Conservation (phyloP, 2,797 vertebrate genomes). For the Lemur catta region DNA sequence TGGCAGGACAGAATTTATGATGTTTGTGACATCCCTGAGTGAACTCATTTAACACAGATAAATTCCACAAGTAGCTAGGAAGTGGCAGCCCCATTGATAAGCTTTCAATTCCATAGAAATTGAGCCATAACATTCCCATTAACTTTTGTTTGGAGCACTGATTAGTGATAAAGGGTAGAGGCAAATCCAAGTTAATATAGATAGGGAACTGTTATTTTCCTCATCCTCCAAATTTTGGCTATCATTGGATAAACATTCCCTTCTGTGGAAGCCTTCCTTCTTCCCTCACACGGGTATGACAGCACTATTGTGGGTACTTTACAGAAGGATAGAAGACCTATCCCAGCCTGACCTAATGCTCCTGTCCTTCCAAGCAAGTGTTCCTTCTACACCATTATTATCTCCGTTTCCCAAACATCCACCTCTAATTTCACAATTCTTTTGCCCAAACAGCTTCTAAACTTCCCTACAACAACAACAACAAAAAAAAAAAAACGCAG, state of each 20-base stretch:
- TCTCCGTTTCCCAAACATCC: neutral
- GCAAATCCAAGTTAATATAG: slow-evolving; percentile 70
- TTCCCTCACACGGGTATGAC: neutral
- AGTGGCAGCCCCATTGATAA: slow-evolving; percentile 66
- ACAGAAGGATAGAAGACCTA: neutral
- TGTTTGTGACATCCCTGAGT: neutral
- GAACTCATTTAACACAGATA: slow-evolving; percentile 60
- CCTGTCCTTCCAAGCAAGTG: neutral
- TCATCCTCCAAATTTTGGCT: slow-evolving; percentile 72
- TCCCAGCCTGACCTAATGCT: neutral
- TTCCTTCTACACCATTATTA: neutral
- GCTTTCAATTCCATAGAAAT: slow-evolving; percentile 55
- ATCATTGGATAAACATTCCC: slow-evolving; percentile 73
- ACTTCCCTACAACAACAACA: neutral
- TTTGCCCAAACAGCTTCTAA: neutral
- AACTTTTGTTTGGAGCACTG: slow-evolving; percentile 69
- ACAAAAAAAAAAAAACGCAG: neutral
- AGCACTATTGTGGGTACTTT: neutral
- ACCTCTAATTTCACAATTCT: neutral
- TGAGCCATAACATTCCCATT: slow-evolving; percentile 62
- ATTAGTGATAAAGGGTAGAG: slow-evolving; percentile 58
- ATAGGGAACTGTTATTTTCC: slow-evolving; percentile 74
- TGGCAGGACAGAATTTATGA: slow-evolving; percentile 1
- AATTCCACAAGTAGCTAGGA: slow-evolving; percentile 71
- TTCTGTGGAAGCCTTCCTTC: slow-evolving; percentile 42